These are phyloP conservation scores for Prionailurus bengalensis DNA, from an alignment of 2,113 vertebrate genomes.

Conservation along the genomic window DNA sequence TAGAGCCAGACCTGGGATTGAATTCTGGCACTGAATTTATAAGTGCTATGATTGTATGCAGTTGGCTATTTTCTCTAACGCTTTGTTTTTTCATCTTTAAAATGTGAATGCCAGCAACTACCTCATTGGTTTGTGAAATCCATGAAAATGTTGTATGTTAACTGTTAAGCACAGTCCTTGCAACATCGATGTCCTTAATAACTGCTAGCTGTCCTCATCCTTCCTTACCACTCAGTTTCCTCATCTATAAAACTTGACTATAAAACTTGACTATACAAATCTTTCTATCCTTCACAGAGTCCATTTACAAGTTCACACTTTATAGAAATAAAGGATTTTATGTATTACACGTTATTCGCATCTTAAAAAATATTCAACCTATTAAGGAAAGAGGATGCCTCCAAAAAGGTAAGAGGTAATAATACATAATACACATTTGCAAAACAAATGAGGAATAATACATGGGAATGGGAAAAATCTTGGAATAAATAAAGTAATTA, in stretches of 20 bases:
- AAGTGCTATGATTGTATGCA: neutral
- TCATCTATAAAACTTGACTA: neutral
- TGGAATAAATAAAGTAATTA: neutral
- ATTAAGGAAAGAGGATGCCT: neutral
- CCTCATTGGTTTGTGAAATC: neutral
- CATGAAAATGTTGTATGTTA: neutral
- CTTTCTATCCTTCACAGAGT: neutral
- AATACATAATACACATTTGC: neutral
- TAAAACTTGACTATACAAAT: neutral
- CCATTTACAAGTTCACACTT: neutral
- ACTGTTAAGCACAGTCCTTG: neutral
- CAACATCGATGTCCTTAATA: neutral
- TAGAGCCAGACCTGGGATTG: neutral
- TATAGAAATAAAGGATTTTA: neutral
- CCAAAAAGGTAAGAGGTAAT: neutral
- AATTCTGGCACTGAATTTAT: neutral
- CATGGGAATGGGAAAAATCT: neutral
- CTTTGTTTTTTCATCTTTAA: neutral
- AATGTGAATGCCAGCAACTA: neutral
- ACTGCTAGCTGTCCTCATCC: neutral
- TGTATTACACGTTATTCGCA: neutral
- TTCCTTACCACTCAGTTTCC: neutral
- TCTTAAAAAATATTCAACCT: neutral
- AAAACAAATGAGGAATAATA: neutral
- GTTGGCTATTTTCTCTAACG: neutral